These are phyloP conservation scores for Drosophila niveifrons DNA, from an alignment of 2,888 invertebrate species.

Conservation along the genomic window DNA sequence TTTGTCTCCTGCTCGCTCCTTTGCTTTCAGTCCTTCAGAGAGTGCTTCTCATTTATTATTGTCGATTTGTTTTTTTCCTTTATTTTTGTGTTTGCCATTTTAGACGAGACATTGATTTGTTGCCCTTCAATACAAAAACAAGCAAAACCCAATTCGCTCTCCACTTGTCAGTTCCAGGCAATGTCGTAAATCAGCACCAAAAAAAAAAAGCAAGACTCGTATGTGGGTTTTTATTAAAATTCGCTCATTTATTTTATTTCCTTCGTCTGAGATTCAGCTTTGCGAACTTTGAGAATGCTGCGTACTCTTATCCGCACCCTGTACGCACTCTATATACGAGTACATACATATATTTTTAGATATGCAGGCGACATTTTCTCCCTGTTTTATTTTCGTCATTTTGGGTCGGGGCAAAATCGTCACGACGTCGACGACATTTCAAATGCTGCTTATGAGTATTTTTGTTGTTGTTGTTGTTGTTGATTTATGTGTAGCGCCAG, in stretches of 20 bases:
- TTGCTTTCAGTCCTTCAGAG: neutral
- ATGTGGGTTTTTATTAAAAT: slow-evolving; percentile 44
- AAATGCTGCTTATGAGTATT: slow-evolving; percentile 31
- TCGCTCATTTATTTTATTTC: slow-evolving; percentile 41
- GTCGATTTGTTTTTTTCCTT: slow-evolving; percentile 25
- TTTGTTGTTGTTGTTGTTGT: slow-evolving; percentile 4
- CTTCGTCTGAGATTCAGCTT: slow-evolving; percentile 15
- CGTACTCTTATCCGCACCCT: slow-evolving; percentile 10
- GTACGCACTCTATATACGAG: neutral
- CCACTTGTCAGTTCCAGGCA: slow-evolving; percentile 32
- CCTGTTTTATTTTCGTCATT: slow-evolving; percentile 44
- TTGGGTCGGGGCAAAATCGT: neutral
- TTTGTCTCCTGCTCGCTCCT: neutral
- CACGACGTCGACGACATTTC: slow-evolving; percentile 29
- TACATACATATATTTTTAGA: slow-evolving; percentile 39
- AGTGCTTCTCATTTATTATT: slow-evolving; percentile 31
- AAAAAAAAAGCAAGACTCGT: slow-evolving; percentile 4
- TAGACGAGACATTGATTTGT: slow-evolving; percentile 48
- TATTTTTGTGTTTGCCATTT: slow-evolving; percentile 18
- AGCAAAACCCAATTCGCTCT: neutral
- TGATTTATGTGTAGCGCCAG: slow-evolving; percentile 39
- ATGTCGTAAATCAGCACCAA: slow-evolving; percentile 40
- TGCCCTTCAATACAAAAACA: slow-evolving; percentile 35
- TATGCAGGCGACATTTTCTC: slow-evolving; percentile 47
- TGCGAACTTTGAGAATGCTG: slow-evolving; percentile 19